Conservation (phyloP, 92 coral and sea anemone species). For the Blastomussa wellsi region DNA sequence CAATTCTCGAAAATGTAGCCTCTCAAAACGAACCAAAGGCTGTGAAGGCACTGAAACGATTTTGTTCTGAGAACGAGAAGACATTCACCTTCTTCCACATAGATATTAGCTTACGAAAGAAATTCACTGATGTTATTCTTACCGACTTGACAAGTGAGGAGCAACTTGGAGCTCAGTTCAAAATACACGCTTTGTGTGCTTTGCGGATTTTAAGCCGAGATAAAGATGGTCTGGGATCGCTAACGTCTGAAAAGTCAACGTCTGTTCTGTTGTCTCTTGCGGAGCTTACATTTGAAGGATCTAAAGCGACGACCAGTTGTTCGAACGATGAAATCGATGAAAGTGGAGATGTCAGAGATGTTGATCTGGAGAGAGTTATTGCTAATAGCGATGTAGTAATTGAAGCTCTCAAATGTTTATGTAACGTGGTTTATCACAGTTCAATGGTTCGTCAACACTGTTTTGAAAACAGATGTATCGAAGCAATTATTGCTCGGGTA, state of each 20-base stretch:
- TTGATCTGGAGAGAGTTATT: constrained; percentile 40
- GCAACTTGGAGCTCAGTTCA: constrained; percentile 52
- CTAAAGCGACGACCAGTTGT: constrained; percentile 21
- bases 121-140: constrained; percentile 75
- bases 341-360: neutral
- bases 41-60: constrained; percentile 51
- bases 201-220: constrained; percentile 93
- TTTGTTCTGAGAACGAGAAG: constrained; percentile 78
- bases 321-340: constrained; percentile 50
- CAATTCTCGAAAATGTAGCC: neutral
- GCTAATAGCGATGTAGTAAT: constrained; percentile 56
- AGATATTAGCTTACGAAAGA: constrained; percentile 65
- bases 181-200: constrained; percentile 65
- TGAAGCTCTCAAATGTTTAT: constrained; percentile 92
- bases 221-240: constrained; percentile 75
- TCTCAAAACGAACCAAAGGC: constrained; percentile 58
- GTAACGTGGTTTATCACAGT: constrained; percentile 92
- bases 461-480: constrained; percentile 59
- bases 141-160: constrained; percentile 52
- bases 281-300: constrained; percentile 56
- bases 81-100: constrained; percentile 73
- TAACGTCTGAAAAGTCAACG: constrained; percentile 77
- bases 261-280: constrained; percentile 69
- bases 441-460: constrained; percentile 74
- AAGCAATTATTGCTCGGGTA: constrained; percentile 65